These are phyloP conservation scores for Podiceps cristatus DNA, from an alignment of 2,113 vertebrate species.

Conservation along the genomic window DNA sequence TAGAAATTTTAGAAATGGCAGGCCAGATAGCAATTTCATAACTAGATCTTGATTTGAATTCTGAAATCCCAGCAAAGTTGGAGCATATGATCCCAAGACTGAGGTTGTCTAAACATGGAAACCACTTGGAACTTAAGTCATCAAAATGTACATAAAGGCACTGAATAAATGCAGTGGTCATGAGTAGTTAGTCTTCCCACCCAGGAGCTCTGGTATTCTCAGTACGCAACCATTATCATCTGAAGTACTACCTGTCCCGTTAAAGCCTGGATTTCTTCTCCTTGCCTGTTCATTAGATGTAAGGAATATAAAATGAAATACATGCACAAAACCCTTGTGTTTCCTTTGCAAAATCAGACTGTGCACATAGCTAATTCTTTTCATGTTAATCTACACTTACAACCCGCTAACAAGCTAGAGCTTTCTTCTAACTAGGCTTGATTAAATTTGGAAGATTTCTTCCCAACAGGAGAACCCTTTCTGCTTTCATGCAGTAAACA, in stretches of 20 bases:
- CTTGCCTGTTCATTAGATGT: constrained; percentile 32
- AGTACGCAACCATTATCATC: background rate
- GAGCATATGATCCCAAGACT: background rate
- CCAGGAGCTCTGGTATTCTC: background rate
- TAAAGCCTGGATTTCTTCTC: constrained; percentile 40
- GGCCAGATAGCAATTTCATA: background rate
- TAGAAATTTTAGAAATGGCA: background rate
- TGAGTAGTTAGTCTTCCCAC: background rate
- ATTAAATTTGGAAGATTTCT: constrained; percentile 73
- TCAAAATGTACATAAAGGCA: background rate
- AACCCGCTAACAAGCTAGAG: constrained; percentile 64
- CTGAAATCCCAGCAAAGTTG: background rate
- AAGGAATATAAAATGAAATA: constrained; percentile 60
- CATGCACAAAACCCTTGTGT: constrained; percentile 34
- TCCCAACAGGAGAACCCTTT: constrained; percentile 62
- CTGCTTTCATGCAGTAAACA: constrained; percentile 67
- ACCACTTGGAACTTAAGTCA: constrained; percentile 21
- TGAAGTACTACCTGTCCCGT: constrained; percentile 28
- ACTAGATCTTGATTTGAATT: constrained; percentile 22
- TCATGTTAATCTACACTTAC: constrained; percentile 74
- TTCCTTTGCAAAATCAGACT: constrained; percentile 53
- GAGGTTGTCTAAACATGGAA: constrained; percentile 26
- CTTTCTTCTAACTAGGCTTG: constrained; percentile 70
- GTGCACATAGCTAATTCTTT: constrained; percentile 68
- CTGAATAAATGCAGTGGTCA: background rate